Evolutionary conservation across 2,113 vertebrate genomes (phyloP).

Genomic region (Rattus rattus): DNA sequence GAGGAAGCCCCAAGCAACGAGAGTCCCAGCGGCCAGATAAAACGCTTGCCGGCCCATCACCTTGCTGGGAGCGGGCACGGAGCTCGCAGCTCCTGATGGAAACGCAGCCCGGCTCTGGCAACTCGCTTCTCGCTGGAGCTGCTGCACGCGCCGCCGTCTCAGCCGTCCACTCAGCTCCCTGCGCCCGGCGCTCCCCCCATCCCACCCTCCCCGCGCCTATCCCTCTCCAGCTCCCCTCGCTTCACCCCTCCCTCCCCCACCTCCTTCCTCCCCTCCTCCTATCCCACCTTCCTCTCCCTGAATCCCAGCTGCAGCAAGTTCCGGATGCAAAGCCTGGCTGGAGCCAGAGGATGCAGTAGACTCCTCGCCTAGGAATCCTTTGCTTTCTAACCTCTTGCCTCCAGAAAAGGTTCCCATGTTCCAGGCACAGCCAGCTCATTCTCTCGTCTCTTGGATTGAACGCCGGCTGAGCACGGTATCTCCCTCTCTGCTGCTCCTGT

Average conservation of each 20-base stretch:
- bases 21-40: not conserved
- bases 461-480: not conserved
- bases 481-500: not conserved
- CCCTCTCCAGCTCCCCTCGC: not conserved
- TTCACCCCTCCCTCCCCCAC: constrained; percentile 6
- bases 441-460: not conserved
- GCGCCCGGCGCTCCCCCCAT: constrained; percentile 70
- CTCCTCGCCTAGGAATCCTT: not conserved
- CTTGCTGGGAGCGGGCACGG: constrained; percentile 74
- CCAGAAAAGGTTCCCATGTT: not conserved
- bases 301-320: not conserved
- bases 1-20: not conserved
- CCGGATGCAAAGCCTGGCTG: not conserved
- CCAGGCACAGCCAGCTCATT: not conserved
- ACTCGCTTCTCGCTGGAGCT: constrained; percentile 62
- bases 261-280: not conserved
- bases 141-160: constrained; percentile 79
- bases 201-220: constrained; percentile 26
- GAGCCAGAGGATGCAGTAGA: not conserved
- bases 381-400: constrained; percentile 24
- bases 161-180: constrained; percentile 74
- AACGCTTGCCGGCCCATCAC: constrained; percentile 75
- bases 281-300: constrained; percentile 2
- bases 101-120: constrained; percentile 74
- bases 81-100: constrained; percentile 73